Evolutionary conservation across 1,140 invertebrate genomes (phyloP).

Genomic region (Lepidurus apus): DNA sequence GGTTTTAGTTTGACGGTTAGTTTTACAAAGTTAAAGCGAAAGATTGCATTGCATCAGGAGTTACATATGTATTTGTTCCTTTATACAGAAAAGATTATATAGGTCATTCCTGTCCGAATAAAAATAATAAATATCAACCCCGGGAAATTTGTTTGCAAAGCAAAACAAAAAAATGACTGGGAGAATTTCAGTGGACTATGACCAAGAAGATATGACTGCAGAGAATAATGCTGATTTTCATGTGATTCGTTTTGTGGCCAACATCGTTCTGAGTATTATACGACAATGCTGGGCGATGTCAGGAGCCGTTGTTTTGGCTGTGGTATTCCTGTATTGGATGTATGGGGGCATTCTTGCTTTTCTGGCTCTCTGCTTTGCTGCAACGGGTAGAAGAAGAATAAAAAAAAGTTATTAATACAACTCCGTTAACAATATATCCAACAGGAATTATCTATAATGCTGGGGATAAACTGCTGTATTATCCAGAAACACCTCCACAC

Average conservation of each 20-base stretch:
- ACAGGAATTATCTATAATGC: slow-evolving; percentile 73
- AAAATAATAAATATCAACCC: too few relatives aligned
- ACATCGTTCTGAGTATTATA: slow-evolving; percentile 39
- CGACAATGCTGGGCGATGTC: slow-evolving; percentile 54
- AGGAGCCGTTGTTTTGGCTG: slow-evolving; percentile 55
- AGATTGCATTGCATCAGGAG: too few relatives aligned
- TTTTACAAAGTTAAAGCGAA: too few relatives aligned
- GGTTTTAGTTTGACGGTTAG: too few relatives aligned
- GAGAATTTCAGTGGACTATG: background rate
- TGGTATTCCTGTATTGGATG: slow-evolving; percentile 72
- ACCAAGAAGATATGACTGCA: slow-evolving; percentile 12
- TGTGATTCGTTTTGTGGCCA: slow-evolving; percentile 36
- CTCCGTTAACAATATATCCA: slow-evolving; percentile 39
- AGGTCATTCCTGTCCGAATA: background rate
- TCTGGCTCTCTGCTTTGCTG: slow-evolving; percentile 58
- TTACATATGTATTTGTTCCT: background rate
- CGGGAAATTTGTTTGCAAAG: too few relatives aligned
- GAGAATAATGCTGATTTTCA: slow-evolving; percentile 36
- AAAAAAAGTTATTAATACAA: slow-evolving; percentile 33
- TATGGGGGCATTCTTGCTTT: slow-evolving; percentile 69
- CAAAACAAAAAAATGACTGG: background rate
- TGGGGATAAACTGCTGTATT: slow-evolving; percentile 79
- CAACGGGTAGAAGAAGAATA: slow-evolving; percentile 54
- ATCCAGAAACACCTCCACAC: slow-evolving; percentile 79
- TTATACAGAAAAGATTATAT: background rate